Evolutionary conservation across 2,888 invertebrate genomes (phyloP), one percentile per base, ranked within the genome.

Genomic region (Oscheius sp.): DNA sequence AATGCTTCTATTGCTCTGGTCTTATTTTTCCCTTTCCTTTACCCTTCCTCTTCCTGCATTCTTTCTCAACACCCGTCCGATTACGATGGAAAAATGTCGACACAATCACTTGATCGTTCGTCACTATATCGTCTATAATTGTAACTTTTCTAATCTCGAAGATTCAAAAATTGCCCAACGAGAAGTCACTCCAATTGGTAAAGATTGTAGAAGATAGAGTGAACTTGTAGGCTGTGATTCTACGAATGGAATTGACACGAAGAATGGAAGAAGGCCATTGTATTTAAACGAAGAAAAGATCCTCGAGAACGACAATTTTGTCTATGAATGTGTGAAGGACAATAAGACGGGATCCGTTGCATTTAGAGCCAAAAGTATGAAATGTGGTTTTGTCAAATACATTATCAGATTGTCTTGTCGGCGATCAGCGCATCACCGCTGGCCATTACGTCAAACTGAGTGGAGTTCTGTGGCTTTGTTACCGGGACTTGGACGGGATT

Each of bases 381-480:
- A 44, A 1, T 6, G 6, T 4, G 20, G 2, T n/a, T n/a, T 45
- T 61, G n/a, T 9, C 9, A 6, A 3, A 14, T 2, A 1, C 22
- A 30, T 14, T 24, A 26, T 41, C 44, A 65, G 65, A 24, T 20
- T 65, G 65, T 26, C 45, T 17, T n/a, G 51, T 65, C 14, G 54
- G 56, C 17, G 32, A 41, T 20, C 54, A 65, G 17, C 51, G 54
- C 8, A 54, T 65, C 38, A 41, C 28, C 1, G 44, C 65, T 12
- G 65, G 65, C 28, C 65, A 65, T 20, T 65, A 41, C 22, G 20
- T 65, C n/a, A 33, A 51, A n/a, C n/a, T n/a, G n/a, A n/a, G n/a
- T n/a, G n/a, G n/a, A n/a, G n/a, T n/a, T n/a, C n/a, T 65, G n/a
- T 54, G 20, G n/a, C 54, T 65, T 20, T 65, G 65, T 41, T 65